These are phyloP conservation scores for Mechanitis messenoides DNA, from an alignment of 2,888 invertebrate species.

Conservation along the genomic window DNA sequence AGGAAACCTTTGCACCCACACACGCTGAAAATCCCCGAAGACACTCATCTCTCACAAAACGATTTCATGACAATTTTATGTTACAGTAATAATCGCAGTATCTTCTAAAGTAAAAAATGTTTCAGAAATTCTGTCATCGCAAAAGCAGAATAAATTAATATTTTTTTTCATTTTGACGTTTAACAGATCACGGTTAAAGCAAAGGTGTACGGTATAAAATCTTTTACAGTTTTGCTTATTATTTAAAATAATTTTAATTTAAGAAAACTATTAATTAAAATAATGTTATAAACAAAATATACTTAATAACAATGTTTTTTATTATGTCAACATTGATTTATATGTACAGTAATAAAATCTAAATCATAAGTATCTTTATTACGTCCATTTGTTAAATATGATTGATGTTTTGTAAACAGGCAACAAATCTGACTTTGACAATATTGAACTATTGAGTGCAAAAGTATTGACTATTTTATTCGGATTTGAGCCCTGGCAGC, in stretches of 20 bases:
- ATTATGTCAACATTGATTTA: no score
- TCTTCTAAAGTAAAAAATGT: constrained; percentile 45
- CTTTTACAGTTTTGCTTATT: neutral
- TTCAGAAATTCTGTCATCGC: constrained; percentile 56
- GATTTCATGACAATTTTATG: constrained; percentile 73
- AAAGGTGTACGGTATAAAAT: constrained; percentile 7
- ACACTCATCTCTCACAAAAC: constrained; percentile 85
- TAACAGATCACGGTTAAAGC: constrained; percentile 12
- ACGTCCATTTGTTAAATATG: constrained; percentile 1
- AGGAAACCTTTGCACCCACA: constrained; percentile 94
- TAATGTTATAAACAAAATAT: no score
- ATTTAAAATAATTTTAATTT: no score
- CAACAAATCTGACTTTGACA: constrained; percentile 19
- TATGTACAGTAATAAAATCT: no score
- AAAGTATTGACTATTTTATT: constrained; percentile 17
- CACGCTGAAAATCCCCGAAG: constrained; percentile 92
- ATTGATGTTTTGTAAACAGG: constrained; percentile 6
- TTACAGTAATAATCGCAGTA: constrained; percentile 49
- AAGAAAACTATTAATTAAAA: no score
- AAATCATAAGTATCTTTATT: neutral
- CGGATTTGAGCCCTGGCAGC: neutral
- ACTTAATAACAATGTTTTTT: no score
- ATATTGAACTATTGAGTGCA: constrained; percentile 12
- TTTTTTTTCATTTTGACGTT: constrained; percentile 24
- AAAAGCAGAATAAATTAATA: constrained; percentile 37